Percentiles rank a stretch among this genome's conserved stretches.
Conservation (phyloP, 1,140 invertebrate species). For the Camponotus floridanus region DNA sequence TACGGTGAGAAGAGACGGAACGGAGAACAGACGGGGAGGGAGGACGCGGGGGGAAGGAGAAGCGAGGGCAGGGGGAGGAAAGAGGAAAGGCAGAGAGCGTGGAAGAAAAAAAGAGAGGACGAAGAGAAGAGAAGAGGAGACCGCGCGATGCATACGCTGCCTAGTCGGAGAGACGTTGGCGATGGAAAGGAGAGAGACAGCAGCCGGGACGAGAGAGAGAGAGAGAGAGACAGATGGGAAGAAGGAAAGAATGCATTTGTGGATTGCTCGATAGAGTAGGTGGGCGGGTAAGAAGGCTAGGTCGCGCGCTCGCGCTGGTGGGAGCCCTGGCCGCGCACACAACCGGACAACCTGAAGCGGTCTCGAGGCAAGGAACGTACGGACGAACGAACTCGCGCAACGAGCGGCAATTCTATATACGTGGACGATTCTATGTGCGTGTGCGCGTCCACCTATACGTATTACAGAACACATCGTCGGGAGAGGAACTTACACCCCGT, state of each 20-base stretch:
- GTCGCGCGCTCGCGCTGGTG: slow-evolving; percentile 66
- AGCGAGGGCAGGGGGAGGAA: not conserved
- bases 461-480: slow-evolving; percentile 72
- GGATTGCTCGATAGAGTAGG: slow-evolving; percentile 79
- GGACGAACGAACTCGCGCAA: slow-evolving; percentile 23
- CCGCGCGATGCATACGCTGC: slow-evolving; percentile 27
- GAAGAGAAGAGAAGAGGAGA: slow-evolving; percentile 48
- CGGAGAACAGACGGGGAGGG: not conserved
- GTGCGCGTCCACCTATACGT: slow-evolving; percentile 60
- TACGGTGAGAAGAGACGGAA: slow-evolving; percentile 57
- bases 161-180: slow-evolving; percentile 42
- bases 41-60: not conserved
- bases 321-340: slow-evolving; percentile 68
- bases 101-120: slow-evolving; percentile 26
- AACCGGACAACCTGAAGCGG: slow-evolving; percentile 69
- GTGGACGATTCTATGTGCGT: not conserved
- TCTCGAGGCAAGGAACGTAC: slow-evolving; percentile 52
- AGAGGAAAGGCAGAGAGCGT: slow-evolving; percentile 36
- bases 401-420: slow-evolving; percentile 69
- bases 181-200: slow-evolving; percentile 30
- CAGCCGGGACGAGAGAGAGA: slow-evolving; percentile 50
- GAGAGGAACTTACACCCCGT: slow-evolving; percentile 57
- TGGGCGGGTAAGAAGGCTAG: slow-evolving; percentile 75
- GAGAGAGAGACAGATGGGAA: slow-evolving; percentile 62
- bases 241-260: slow-evolving; percentile 77